Base-by-base conservation (phyloP, 2,797 vertebrate genomes). In the Naso thynnoides region DNA sequence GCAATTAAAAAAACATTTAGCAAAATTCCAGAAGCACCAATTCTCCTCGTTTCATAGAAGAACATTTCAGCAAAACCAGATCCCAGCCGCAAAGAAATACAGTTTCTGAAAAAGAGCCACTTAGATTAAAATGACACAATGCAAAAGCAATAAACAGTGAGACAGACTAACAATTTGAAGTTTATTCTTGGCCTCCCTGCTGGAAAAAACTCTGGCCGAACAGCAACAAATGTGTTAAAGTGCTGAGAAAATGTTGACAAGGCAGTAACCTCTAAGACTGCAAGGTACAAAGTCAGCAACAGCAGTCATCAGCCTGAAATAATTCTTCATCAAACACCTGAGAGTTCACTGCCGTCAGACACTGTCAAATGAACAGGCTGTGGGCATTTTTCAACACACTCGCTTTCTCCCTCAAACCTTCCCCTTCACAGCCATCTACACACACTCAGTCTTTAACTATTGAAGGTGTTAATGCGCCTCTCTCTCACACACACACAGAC, bases 301-400 rank as follows among this genome's bases (percentile, higher is more conserved):
- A 85, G 61, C 70, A 58, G 65, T 74, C 71, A 66, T 79, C 73
- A 79, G 75, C 54, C 49, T 18, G 72, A 81, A 79, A 90, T 76
- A 49, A 85, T 76, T 74, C 54, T 76, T 81, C 79, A 85, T 73
- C 58, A 79, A 81, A 79, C 67, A 70, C 41, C 66, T 50, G n/a
- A 70, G 52, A 67, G 66, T 60, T 69, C 70, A 63, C 57, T 23
- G 62, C 66, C 14, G 13, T 29, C 42, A 19, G 55, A 26, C 50
- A 44, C 62, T 73, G 71, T 68, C 68, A 64, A 21, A 52, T 3
- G 0, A 59, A 63, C 67, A 60, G 52, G 73, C 47, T 29, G 33
- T 1, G 67, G 65, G 81, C 61, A 78, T 78, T 72, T 66, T 47
- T 65, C 62, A 61, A 18, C 33, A 65, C 44, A 59, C 59, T 56